Conservation (phyloP, 2,797 vertebrate species). For the Lophius americanus region DNA sequence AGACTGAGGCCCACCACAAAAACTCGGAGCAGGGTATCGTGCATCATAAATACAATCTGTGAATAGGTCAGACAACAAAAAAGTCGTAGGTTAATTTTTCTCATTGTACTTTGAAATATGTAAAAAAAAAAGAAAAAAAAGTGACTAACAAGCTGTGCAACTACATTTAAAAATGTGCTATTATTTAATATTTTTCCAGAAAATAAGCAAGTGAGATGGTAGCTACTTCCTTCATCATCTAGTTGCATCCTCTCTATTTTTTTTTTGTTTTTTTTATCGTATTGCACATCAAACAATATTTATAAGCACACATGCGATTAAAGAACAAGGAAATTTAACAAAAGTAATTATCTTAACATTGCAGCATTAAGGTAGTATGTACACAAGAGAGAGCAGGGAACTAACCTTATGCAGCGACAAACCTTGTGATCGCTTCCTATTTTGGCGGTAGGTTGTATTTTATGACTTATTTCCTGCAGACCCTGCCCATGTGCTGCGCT, state of each 20-base stretch:
- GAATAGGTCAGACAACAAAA: conserved; percentile 30
- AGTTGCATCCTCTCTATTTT: conserved; percentile 21
- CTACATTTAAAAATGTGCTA: neutral
- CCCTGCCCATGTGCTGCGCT: conserved; percentile 62
- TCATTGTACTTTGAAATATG: too few species aligned
- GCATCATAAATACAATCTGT: conserved; percentile 81
- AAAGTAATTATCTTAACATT: conserved; percentile 14
- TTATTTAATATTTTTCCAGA: conserved; percentile 4
- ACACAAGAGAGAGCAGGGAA: conserved; percentile 50
- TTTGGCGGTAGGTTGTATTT: conserved; percentile 65
- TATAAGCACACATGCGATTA: neutral
- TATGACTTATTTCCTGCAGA: conserved; percentile 75
- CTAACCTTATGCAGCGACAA: conserved; percentile 33
- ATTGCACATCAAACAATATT: neutral
- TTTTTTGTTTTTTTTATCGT: neutral
- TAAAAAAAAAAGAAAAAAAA: neutral
- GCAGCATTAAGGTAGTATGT: conserved; percentile 3
- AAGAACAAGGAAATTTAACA: conserved; percentile 44
- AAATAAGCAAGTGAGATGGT: conserved; percentile 20
- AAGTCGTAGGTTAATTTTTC: neutral
- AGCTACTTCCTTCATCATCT: conserved; percentile 42
- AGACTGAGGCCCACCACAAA: conserved; percentile 87
- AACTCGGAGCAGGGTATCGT: conserved; percentile 83
- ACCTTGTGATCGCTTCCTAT: conserved; percentile 63
- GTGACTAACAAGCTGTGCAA: accelerated